Evolutionary conservation across 2,113 vertebrate genomes (phyloP).

Genomic region (Podarcis raffonei): DNA sequence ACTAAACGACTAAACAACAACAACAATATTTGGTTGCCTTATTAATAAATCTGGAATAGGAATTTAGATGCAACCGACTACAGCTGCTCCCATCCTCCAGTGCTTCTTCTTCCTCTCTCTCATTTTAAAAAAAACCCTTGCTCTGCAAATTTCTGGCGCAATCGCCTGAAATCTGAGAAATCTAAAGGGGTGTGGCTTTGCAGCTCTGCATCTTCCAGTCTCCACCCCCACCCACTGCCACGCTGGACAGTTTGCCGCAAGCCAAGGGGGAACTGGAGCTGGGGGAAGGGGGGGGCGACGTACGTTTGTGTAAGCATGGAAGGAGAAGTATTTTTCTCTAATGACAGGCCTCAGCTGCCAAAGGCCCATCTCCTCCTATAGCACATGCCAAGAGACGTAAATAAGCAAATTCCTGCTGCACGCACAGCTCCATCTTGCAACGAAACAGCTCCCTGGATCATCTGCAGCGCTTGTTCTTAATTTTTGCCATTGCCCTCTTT

Average conservation of each 20-base stretch:
- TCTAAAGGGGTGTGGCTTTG: accelerated
- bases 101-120: accelerated
- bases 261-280: slow-evolving; percentile 3
- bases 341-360: slow-evolving; percentile 42
- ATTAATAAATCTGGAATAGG: no score
- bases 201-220: neutral
- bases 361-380: neutral
- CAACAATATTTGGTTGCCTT: no score
- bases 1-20: no score
- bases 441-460: neutral
- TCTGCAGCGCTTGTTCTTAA: neutral
- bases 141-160: neutral
- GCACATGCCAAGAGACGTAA: neutral
- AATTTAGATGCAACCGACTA: no score
- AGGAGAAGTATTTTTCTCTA: slow-evolving; percentile 44
- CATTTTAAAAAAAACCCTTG: no score
- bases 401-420: neutral
- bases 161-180: neutral
- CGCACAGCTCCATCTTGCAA: neutral
- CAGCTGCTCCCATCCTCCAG: no score
- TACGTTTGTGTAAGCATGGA: neutral
- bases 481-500: neutral
- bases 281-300: neutral
- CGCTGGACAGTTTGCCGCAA: slow-evolving; percentile 51
- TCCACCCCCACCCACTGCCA: slow-evolving; percentile 68